Percentiles rank a stretch among this genome's conserved stretches.
phyloP scores from a whole-genome alignment of 2,797 vertebrate species.

The Microctenopoma lineatum region DNA sequence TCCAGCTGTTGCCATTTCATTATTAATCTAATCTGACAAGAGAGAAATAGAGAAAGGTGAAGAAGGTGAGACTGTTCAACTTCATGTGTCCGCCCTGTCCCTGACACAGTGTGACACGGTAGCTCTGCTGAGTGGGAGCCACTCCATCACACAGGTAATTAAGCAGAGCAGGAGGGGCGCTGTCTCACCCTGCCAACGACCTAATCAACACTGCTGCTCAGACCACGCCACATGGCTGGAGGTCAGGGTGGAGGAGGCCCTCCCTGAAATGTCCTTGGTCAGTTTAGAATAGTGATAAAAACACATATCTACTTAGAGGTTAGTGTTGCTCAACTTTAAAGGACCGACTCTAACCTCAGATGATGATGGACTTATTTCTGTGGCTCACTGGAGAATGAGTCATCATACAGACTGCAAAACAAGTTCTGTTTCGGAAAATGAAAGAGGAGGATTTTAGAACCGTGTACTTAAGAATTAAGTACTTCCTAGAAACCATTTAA shows the following conservation, averaged over 20 bases:
- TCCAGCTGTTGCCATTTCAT: slow-evolving; percentile 19
- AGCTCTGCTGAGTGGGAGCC: slow-evolving; percentile 34
- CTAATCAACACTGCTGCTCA: slow-evolving; percentile 35
- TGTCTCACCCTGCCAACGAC: slow-evolving; percentile 34
- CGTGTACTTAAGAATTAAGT: neutral
- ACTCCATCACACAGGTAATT: slow-evolving; percentile 69
- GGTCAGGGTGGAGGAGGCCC: slow-evolving; percentile 55
- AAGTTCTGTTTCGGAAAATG: slow-evolving; percentile 10
- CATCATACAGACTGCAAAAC: slow-evolving; percentile 25
- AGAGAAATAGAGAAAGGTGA: slow-evolving; percentile 27
- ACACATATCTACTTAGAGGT: slow-evolving; percentile 15
- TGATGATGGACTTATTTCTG: neutral
- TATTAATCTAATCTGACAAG: slow-evolving; percentile 44
- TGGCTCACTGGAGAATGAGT: slow-evolving; percentile 5
- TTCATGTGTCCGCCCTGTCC: slow-evolving; percentile 36
- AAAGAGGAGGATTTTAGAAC: neutral
- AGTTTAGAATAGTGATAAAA: slow-evolving; percentile 20
- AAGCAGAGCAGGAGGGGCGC: slow-evolving; percentile 60
- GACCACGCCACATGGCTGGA: slow-evolving; percentile 60
- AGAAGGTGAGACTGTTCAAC: slow-evolving; percentile 38
- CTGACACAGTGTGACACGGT: slow-evolving; percentile 44
- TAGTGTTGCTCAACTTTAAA: neutral
- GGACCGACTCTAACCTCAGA: neutral
- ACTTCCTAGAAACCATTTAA: slow-evolving; percentile 8
- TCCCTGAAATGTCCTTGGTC: slow-evolving; percentile 37